Base-by-base conservation (phyloP, 1,140 invertebrate species). In the Rhopalosiphum padi region DNA sequence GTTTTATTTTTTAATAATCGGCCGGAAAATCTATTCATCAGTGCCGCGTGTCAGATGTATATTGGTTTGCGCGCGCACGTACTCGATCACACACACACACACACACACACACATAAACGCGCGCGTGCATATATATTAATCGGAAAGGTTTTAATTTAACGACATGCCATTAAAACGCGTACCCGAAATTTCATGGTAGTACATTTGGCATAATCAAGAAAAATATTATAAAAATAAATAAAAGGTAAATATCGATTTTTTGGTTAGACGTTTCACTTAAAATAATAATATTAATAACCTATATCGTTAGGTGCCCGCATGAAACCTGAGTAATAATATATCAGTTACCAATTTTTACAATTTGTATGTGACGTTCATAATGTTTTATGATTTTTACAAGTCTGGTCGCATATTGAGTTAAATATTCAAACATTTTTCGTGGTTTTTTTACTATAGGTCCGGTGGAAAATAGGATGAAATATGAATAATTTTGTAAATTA, bases 1-100 rank as follows among this genome's bases (percentile, higher is more conserved):
- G 22, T 83, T 83, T 83, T 83, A 35, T 83, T 83, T 83, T 83
- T 83, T 83, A 83, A 83, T 83, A 83, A 83, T 83, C 82, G 22
- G 35, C 82, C 35, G 37, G 37, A 41, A 41, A 83, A 83, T 83
- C n/a, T 83, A 83, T 83, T 83, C 82, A 83, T 41, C 82, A 41
- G 82, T 37, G 22, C 82, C 35, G 0, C 35, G 37, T 41, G 21
- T 41, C 35, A 23, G 35, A 41, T 41, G 35, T 41, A 41, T 83
- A 41, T 83, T 77, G 15, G 60, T 37, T 83, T 37, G 7, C 82
- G 37, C 82, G 30, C 5, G 53, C 53, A 53, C 53, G 11, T 51
- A 21, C 48, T 51, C 48, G 11, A 51, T 51, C 15, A 48, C 48
- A 51, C 48, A 51, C 48, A 51, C 15, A 51, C 48, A 46, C 9